phyloP scores from a whole-genome alignment of 1,140 invertebrate genomes.

The Mizuhopecten yessoensis region DNA sequence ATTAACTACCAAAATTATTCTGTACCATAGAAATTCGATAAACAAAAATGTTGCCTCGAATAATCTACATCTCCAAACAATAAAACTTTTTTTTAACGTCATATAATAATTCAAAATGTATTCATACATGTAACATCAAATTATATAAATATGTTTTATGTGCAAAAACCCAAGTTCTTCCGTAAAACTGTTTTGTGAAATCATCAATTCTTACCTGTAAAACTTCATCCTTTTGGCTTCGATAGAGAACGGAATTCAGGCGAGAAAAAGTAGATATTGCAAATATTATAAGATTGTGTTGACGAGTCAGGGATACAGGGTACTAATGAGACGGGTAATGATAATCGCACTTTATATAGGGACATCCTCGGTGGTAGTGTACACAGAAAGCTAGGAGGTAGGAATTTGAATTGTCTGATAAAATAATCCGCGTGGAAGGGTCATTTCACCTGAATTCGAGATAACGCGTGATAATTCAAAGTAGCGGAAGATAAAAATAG shows the following conservation, averaged over 20 bases:
- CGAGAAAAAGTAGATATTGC: neutral
- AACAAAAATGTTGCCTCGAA: too few species aligned
- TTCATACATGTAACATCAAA: too few species aligned
- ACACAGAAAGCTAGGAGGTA: constrained; percentile 19
- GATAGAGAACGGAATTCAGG: too few species aligned
- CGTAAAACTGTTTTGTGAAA: too few species aligned
- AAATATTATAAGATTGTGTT: neutral
- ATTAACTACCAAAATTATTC: too few species aligned
- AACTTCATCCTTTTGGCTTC: neutral
- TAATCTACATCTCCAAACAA: too few species aligned
- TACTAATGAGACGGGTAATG: neutral
- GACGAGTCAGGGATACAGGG: neutral
- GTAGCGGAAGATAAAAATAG: constrained; percentile 3
- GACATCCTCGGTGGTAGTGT: constrained; percentile 12
- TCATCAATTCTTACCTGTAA: neutral
- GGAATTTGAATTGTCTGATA: constrained; percentile 39
- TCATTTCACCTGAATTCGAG: constrained; percentile 13
- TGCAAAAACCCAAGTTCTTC: too few species aligned
- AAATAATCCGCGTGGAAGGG: constrained; percentile 1
- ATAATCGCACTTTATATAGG: neutral
- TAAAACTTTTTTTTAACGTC: too few species aligned
- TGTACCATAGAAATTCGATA: too few species aligned
- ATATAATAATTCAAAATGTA: too few species aligned
- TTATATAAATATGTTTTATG: too few species aligned
- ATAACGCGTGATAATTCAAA: constrained; percentile 35